These are phyloP conservation scores for Anthoptus insignis DNA, from an alignment of 2,888 invertebrate species.

Conservation along the genomic window DNA sequence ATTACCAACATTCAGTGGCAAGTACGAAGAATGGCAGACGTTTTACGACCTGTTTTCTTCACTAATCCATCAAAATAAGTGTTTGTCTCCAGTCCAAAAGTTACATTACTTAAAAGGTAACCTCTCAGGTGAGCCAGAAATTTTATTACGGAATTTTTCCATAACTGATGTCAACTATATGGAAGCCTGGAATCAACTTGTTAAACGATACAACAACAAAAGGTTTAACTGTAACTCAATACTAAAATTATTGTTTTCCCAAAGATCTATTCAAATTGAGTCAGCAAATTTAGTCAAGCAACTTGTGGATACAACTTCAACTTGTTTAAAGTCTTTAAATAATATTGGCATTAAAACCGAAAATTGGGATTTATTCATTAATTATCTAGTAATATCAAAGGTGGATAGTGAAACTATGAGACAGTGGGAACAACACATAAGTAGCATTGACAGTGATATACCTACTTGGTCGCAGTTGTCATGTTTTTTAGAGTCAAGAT, in stretches of 20 bases:
- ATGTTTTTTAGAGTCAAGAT: background rate
- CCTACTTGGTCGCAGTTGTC: no score
- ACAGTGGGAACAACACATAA: background rate
- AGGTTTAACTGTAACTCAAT: slow-evolving; percentile 40
- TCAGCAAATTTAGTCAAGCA: background rate
- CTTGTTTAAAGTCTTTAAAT: background rate
- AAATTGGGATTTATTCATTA: background rate
- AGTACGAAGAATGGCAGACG: slow-evolving; percentile 16
- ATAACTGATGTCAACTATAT: slow-evolving; percentile 45
- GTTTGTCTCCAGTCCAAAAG: slow-evolving; percentile 43
- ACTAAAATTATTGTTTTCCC: background rate
- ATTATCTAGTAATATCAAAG: background rate
- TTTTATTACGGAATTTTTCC: slow-evolving; percentile 21
- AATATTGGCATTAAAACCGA: background rate
- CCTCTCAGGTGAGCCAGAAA: slow-evolving; percentile 32
- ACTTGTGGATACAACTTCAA: background rate
- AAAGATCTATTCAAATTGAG: slow-evolving; percentile 2
- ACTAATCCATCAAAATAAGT: slow-evolving; percentile 44
- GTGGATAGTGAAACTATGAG: background rate
- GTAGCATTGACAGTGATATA: background rate
- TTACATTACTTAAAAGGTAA: slow-evolving; percentile 48
- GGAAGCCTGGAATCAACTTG: slow-evolving; percentile 44
- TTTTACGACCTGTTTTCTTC: slow-evolving; percentile 10
- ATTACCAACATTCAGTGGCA: slow-evolving; percentile 4
- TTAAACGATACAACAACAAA: slow-evolving; percentile 42